Percentiles rank a stretch among this genome's conserved stretches.
These are phyloP conservation scores for Mastacembelus armatus DNA, from an alignment of 2,797 vertebrate species.

Conservation along the genomic window DNA sequence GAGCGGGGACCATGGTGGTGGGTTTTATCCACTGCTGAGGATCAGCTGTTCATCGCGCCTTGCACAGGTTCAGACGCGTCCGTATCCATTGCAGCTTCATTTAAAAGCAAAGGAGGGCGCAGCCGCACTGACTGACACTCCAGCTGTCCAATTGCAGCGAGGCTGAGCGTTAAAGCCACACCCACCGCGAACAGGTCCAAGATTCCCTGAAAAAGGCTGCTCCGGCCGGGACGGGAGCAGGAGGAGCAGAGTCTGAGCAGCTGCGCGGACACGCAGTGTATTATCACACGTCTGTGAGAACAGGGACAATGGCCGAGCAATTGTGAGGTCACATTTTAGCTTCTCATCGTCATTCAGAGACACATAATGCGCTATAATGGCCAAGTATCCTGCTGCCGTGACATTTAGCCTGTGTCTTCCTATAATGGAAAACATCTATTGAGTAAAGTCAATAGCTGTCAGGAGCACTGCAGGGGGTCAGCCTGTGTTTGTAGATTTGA, in stretches of 20 bases:
- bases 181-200: slow-evolving; percentile 33
- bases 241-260: slow-evolving; percentile 44
- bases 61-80: slow-evolving; percentile 76
- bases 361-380: slow-evolving; percentile 50
- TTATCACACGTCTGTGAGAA: slow-evolving; percentile 51
- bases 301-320: slow-evolving; percentile 51
- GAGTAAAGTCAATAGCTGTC: slow-evolving; percentile 76
- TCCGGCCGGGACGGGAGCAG: slow-evolving; percentile 22
- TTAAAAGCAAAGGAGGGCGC: slow-evolving; percentile 76
- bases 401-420: slow-evolving; percentile 70
- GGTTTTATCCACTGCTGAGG: slow-evolving; percentile 69
- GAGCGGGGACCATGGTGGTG: slow-evolving; percentile 61
- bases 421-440: slow-evolving; percentile 73
- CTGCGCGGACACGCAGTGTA: slow-evolving; percentile 45
- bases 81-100: slow-evolving; percentile 70
- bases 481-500: slow-evolving; percentile 39
- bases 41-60: slow-evolving; percentile 68
- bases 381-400: slow-evolving; percentile 59
- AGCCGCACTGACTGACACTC: slow-evolving; percentile 57
- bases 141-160: slow-evolving; percentile 66
- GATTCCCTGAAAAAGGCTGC: slow-evolving; percentile 17
- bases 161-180: slow-evolving; percentile 31
- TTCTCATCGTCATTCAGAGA: slow-evolving; percentile 57
- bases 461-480: slow-evolving; percentile 54
- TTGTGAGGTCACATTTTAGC: slow-evolving; percentile 60